A percentile compares a stretch with the other conserved stretches of the same genome.
phyloP scores from a whole-genome alignment of 2,113 vertebrate species.

The Lamprotornis superbus region DNA sequence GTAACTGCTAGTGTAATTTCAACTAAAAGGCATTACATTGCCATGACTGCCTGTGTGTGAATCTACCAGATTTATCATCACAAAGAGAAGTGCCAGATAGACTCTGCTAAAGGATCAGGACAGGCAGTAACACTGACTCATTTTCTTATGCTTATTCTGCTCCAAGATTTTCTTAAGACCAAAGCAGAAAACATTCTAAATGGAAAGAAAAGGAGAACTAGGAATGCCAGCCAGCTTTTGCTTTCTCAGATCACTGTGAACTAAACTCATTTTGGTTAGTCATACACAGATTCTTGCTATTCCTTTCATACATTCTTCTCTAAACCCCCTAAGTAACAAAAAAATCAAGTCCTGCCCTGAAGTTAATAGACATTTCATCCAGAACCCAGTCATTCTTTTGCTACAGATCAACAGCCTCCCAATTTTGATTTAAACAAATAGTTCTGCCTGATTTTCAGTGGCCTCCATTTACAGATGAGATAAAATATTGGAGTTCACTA shows the following conservation, averaged over 20 bases:
- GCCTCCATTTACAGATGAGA: background rate
- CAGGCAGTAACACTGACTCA: conserved; percentile 25
- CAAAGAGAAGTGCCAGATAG: background rate
- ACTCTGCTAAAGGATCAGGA: background rate
- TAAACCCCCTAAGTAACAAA: background rate
- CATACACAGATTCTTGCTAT: background rate
- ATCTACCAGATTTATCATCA: background rate
- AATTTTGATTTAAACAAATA: background rate
- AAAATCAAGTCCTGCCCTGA: background rate
- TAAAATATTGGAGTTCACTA: background rate
- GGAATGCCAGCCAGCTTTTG: conserved; percentile 17
- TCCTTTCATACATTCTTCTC: background rate
- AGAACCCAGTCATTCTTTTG: background rate
- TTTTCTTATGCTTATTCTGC: conserved; percentile 12
- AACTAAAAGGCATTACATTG: background rate
- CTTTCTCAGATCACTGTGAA: background rate
- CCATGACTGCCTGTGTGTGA: background rate
- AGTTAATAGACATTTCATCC: background rate
- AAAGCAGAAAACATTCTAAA: conserved; percentile 10
- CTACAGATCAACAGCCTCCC: background rate
- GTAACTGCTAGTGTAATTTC: conserved; percentile 25
- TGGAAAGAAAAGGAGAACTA: background rate
- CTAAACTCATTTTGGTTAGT: background rate
- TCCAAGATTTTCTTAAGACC: background rate
- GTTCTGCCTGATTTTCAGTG: background rate